phyloP scores from a whole-genome alignment of 1,140 invertebrate genomes.

The Bemisia tabaci region DNA sequence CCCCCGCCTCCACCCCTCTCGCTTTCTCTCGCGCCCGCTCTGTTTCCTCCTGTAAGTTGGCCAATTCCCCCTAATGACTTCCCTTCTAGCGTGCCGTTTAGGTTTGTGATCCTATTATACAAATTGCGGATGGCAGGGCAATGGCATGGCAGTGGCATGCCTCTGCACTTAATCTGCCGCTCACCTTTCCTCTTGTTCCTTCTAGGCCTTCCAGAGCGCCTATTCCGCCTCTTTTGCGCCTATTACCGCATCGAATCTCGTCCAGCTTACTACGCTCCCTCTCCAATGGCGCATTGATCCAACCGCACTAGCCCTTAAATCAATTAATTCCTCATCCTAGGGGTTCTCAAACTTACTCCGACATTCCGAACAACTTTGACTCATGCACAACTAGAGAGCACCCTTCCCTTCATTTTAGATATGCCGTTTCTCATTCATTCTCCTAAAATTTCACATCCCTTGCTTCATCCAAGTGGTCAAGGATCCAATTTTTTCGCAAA shows the following conservation, averaged over 20 bases:
- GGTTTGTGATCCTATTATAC: neutral
- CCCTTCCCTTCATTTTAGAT: too few species aligned
- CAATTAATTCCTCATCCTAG: neutral
- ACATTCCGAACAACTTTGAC: too few species aligned
- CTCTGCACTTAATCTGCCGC: neutral
- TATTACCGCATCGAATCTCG: neutral
- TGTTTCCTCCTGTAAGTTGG: neutral
- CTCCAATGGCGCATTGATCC: neutral
- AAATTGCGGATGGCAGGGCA: neutral
- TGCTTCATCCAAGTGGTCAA: too few species aligned
- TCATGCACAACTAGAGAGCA: too few species aligned
- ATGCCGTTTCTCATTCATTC: too few species aligned
- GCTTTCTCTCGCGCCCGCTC: neutral
- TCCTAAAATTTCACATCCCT: too few species aligned
- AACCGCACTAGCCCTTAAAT: neutral
- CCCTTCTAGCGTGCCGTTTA: neutral
- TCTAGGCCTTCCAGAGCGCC: too few species aligned
- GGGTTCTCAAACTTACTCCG: too few species aligned
- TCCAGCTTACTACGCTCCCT: too few species aligned
- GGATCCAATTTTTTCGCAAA: too few species aligned
- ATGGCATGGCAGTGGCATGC: neutral
- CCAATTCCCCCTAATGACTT: neutral
- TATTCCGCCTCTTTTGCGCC: neutral
- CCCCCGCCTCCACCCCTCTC: neutral
- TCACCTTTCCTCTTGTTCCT: too few species aligned